Conservation (phyloP, 53 echinoderm and acorn worm genomes). For the Patiria pectinifera region DNA sequence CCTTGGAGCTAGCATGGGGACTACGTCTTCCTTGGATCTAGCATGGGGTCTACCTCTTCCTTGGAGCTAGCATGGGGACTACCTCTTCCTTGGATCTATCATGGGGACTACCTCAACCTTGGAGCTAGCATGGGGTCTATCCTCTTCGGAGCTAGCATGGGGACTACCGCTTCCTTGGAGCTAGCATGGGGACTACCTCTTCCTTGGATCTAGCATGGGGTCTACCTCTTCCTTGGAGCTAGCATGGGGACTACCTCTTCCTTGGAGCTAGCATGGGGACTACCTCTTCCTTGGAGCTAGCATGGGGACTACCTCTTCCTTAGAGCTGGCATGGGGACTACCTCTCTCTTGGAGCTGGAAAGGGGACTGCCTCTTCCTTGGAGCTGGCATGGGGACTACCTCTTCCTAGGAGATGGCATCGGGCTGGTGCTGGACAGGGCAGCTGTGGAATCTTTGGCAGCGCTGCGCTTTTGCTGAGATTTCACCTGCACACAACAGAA, state of each 20-base stretch:
- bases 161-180: not conserved
- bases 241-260: not conserved
- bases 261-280: not conserved
- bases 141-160: not conserved
- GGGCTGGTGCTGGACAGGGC: conserved; percentile 11
- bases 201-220: no score
- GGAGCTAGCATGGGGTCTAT: no score
- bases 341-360: not conserved
- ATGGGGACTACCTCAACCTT: not conserved
- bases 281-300: not conserved
- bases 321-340: not conserved
- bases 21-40: no score
- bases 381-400: conserved; percentile 11
- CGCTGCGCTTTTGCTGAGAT: conserved; percentile 37
- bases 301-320: not conserved
- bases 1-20: no score
- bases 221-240: no score
- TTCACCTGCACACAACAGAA: conserved; percentile 20
- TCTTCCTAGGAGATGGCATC: conserved; percentile 43
- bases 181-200: not conserved
- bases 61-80: not conserved
- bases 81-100: not conserved
- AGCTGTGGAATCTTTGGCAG: conserved; percentile 11
- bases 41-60: not conserved
- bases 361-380: not conserved